Conservation (phyloP, 2,888 invertebrate species). For the Caenorhabditis wallacei region DNA sequence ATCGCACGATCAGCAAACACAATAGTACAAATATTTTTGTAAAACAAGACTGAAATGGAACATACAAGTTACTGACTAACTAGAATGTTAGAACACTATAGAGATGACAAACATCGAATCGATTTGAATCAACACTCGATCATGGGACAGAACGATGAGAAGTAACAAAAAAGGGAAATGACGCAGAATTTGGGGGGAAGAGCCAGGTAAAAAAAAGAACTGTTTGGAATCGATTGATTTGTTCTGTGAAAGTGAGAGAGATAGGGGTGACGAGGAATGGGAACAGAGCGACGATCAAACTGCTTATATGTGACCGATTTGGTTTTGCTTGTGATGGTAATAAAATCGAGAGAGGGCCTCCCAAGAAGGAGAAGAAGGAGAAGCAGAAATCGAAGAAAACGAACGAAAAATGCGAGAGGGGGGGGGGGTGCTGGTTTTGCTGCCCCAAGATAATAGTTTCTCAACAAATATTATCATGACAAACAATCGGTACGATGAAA, state of each 20-base stretch:
- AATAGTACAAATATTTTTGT: background rate
- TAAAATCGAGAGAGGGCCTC: constrained; percentile 57
- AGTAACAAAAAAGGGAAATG: constrained; percentile 9
- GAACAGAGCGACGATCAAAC: constrained; percentile 46
- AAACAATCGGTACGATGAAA: constrained; percentile 68
- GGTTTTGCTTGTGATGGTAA: constrained; percentile 52
- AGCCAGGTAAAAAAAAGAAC: constrained; percentile 27
- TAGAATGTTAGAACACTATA: constrained; percentile 17
- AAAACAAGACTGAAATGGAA: constrained; percentile 21
- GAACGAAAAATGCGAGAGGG: constrained; percentile 24
- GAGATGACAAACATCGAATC: constrained; percentile 45
- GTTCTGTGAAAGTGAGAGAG: background rate
- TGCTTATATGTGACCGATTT: constrained; percentile 41
- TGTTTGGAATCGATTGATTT: constrained; percentile 22
- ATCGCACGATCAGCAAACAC: constrained; percentile 44
- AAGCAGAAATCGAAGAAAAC: constrained; percentile 18
- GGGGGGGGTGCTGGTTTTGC: constrained; percentile 43
- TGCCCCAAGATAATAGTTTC: constrained; percentile 69
- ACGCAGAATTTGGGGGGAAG: constrained; percentile 28
- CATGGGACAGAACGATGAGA: constrained; percentile 18
- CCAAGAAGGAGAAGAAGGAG: constrained; percentile 20
- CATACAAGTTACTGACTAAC: constrained; percentile 30
- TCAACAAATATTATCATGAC: constrained; percentile 71
- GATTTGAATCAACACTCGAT: constrained; percentile 32
- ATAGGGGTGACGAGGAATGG: constrained; percentile 31